phyloP scores from a whole-genome alignment of 2,113 vertebrate genomes.

The Saguinus midas region DNA sequence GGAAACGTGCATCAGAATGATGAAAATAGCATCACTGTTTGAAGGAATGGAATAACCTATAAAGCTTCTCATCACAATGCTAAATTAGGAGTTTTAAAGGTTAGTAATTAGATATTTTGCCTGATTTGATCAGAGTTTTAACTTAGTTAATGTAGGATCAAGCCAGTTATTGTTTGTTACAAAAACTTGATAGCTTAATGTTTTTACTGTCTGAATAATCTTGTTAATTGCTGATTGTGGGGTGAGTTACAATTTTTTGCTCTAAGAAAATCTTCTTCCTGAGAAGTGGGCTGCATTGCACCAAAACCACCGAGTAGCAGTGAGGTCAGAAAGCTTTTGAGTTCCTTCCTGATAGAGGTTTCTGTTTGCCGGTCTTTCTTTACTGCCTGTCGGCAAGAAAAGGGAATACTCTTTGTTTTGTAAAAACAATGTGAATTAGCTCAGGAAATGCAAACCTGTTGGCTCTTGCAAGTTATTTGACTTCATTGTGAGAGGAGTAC shows the following conservation, averaged over 20 bases:
- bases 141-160: neutral
- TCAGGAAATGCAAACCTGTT: constrained; percentile 56
- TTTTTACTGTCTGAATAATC: neutral
- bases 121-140: neutral
- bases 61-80: neutral
- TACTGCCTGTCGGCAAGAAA: constrained; percentile 52
- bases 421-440: neutral
- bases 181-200: neutral
- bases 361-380: constrained; percentile 42
- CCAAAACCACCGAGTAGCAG: neutral
- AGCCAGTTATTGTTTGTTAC: neutral
- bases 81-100: neutral
- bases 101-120: neutral
- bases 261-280: neutral
- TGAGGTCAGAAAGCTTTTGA: neutral
- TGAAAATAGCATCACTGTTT: neutral
- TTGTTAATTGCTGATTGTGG: neutral
- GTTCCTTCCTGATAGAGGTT: constrained; percentile 14
- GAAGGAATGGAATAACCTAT: neutral
- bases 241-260: neutral
- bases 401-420: constrained; percentile 43
- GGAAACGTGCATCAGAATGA: neutral
- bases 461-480: constrained; percentile 40
- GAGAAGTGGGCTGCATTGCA: neutral
- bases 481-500: neutral